Base-by-base conservation (phyloP, 2,113 vertebrate species). In the Willisornis vidua region DNA sequence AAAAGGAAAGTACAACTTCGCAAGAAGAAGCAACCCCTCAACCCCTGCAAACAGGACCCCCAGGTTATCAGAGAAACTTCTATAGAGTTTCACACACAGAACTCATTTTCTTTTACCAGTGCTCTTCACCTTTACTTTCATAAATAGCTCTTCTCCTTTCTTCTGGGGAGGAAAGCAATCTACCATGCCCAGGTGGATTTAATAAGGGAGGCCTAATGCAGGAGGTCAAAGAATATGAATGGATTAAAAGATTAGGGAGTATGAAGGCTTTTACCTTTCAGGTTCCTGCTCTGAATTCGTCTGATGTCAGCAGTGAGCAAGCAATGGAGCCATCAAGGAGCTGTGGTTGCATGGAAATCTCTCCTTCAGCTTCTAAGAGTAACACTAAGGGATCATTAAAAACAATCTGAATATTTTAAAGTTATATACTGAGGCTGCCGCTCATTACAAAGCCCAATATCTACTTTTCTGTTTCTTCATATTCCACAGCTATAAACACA, bases 161-260 rank as follows among this genome's bases (percentile, higher is more conserved):
- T 95, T 78, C 39, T 80, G 51, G 18, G 25, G 39, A 88, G 61
- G 41, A 94, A 96, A 94, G 79, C 59, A 96, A 72, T 74, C 90
- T 86, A 71, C 82, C 48, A 41, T 68, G n/a, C 39, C 87, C 83
- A 92, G 63, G 79, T 92, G 90, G 85, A 92, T 95, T 92, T 96
- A 96, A 93, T 89, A 95, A 75, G 59, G 52, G 52, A 77, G 45
- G 72, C 71, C 90, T 85, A 84, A 83, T 90, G 66, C 43, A 37
- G 49, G 75, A 68, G 83, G 85, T 95, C 90, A 95, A 93, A 88
- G 79, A 88, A 81, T 81, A 94, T 45, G 72, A 86, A 84, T 19
- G 31, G 90, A 96, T 96, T 96, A 95, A 96, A 91, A 85, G 68
- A 95, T 93, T 86, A 90, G 79, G 87, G 37, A 90, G 61, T 48